phyloP scores from a whole-genome alignment of 2,797 vertebrate species.

The Melanotaenia maccullochi region DNA sequence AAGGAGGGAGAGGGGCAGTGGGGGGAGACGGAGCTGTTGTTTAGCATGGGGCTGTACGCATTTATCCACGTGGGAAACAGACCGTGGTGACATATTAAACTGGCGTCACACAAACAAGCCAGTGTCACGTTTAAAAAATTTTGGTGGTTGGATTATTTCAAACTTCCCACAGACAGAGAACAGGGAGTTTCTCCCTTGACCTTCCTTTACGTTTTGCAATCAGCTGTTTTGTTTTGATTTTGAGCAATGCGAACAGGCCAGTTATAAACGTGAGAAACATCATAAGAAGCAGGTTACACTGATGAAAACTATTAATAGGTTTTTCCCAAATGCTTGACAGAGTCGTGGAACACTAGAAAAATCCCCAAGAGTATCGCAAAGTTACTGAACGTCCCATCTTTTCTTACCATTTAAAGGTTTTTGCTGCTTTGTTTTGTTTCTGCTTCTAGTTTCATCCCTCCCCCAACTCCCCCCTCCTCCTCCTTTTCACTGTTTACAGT shows the following conservation, averaged over 20 bases:
- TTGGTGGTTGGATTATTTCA: conserved; percentile 33
- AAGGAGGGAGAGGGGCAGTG: conserved; percentile 2
- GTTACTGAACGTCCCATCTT: neutral
- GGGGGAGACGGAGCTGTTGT: conserved; percentile 32
- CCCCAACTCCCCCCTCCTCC: neutral
- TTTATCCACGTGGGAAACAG: conserved; percentile 75
- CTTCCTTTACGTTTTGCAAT: conserved; percentile 48
- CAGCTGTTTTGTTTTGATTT: conserved; percentile 50
- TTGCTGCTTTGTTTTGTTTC: conserved; percentile 43
- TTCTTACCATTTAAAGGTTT: conserved; percentile 16
- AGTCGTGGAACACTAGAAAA: conserved; percentile 25
- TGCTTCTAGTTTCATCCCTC: conserved; percentile 10
- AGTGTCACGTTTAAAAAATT: conserved; percentile 59
- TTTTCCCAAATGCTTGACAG: neutral
- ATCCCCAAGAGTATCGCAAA: conserved; percentile 19
- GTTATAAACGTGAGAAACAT: conserved; percentile 39
- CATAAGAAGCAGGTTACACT: conserved; percentile 2
- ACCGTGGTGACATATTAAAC: conserved; percentile 68
- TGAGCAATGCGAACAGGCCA: neutral
- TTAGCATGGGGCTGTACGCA: conserved; percentile 40
- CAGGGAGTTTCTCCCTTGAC: conserved; percentile 16
- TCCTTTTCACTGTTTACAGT: conserved; percentile 56
- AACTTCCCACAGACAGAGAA: conserved; percentile 59
- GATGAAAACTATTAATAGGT: conserved; percentile 35
- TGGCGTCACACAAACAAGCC: conserved; percentile 54